These are phyloP conservation scores for Myanophis thanlyinensis DNA, from an alignment of 2,113 vertebrate species.

Conservation along the genomic window DNA sequence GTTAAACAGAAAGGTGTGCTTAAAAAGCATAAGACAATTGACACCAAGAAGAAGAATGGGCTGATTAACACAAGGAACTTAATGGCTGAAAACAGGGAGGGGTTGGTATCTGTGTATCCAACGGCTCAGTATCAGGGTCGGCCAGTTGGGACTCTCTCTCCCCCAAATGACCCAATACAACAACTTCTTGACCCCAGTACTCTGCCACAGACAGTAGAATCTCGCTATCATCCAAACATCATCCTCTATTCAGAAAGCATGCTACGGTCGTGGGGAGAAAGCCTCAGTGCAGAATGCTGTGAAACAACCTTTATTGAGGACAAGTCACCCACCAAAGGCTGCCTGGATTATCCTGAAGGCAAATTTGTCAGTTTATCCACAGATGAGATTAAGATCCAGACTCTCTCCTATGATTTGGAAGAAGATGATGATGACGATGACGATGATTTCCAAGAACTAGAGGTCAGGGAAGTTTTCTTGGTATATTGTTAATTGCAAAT, in stretches of 20 bases:
- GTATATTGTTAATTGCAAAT: conserved; percentile 8
- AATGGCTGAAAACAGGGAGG: conserved; percentile 77
- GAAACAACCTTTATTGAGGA: conserved; percentile 95
- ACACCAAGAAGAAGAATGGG: conserved; percentile 78
- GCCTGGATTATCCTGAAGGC: conserved; percentile 77
- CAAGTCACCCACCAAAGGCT: conserved; percentile 76
- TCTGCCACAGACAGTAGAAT: conserved; percentile 77
- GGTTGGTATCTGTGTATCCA: conserved; percentile 80
- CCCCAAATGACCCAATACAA: conserved; percentile 64
- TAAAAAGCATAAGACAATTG: conserved; percentile 64
- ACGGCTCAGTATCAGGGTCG: conserved; percentile 82
- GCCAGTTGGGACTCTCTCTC: conserved; percentile 54
- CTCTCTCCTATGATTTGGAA: conserved; percentile 88
- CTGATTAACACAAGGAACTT: conserved; percentile 85
- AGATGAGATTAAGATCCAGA: conserved; percentile 86
- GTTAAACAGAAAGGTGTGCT: conserved; percentile 64
- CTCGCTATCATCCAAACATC: conserved; percentile 80
- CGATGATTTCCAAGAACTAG: conserved; percentile 90
- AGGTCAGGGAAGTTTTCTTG: conserved; percentile 73
- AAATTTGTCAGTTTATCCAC: conserved; percentile 83
- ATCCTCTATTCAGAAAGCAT: conserved; percentile 84
- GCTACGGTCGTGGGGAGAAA: conserved; percentile 81
- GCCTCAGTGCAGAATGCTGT: conserved; percentile 78
- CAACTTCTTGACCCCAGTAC: conserved; percentile 86
- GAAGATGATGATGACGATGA: conserved; percentile 69